These are phyloP conservation scores for Hirtodrosophila histrioides DNA, from an alignment of 2,888 invertebrate species.

Conservation along the genomic window DNA sequence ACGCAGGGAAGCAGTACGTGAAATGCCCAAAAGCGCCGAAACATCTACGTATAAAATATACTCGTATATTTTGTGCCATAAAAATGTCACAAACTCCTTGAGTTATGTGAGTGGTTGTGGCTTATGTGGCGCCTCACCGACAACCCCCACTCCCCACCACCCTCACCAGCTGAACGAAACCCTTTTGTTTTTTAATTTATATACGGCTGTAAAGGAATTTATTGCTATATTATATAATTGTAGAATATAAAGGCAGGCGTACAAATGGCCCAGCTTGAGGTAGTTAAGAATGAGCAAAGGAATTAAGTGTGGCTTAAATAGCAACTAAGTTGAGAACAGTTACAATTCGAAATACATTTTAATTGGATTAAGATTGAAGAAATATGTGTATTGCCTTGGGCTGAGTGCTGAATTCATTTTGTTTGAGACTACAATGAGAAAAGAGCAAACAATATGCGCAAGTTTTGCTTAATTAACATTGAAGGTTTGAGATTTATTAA, in stretches of 20 bases:
- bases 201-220: slow-evolving; percentile 60
- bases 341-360: slow-evolving; percentile 23
- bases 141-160: slow-evolving; percentile 1
- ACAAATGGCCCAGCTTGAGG: slow-evolving; percentile 6
- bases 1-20: slow-evolving; percentile 40
- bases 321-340: slow-evolving; percentile 1
- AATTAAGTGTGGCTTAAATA: slow-evolving; percentile 15
- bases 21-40: slow-evolving; percentile 68
- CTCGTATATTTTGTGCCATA: slow-evolving; percentile 64
- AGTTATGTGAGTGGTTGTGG: slow-evolving; percentile 73
- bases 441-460: too few species aligned
- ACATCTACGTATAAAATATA: slow-evolving; percentile 75
- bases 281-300: slow-evolving; percentile 8
- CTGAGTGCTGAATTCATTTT: too few species aligned
- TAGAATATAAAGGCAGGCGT: slow-evolving; percentile 22
- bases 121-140: slow-evolving; percentile 59
- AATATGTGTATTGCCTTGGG: neutral
- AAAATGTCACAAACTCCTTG: slow-evolving; percentile 79
- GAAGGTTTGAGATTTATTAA: too few species aligned
- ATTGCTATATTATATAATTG: slow-evolving; percentile 74
- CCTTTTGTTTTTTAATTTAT: slow-evolving; percentile 78
- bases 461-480: too few species aligned
- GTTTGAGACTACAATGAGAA: too few species aligned
- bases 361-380: slow-evolving; percentile 21
- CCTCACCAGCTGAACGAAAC: slow-evolving; percentile 33